phyloP scores from a whole-genome alignment of 2,888 invertebrate genomes.

The Drosophila ochracea region DNA sequence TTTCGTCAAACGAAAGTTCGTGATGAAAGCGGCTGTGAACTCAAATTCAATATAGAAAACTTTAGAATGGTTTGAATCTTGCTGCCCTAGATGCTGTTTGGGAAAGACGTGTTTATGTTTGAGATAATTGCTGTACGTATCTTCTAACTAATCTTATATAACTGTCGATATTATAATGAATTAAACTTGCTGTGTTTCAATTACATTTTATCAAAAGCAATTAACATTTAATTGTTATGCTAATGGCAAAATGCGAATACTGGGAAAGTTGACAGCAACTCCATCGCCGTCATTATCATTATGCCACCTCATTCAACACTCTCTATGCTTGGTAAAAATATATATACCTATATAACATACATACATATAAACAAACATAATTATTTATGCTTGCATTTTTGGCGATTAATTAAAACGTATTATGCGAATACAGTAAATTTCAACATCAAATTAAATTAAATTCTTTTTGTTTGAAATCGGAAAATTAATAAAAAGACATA shows the following conservation, averaged over 20 bases:
- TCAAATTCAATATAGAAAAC: constrained; percentile 25
- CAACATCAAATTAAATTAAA: background rate
- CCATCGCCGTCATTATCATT: constrained; percentile 23
- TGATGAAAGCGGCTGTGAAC: constrained; percentile 55
- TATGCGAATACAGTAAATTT: background rate
- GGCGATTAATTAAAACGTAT: background rate
- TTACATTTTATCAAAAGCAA: constrained; percentile 15
- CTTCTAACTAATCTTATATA: constrained; percentile 23
- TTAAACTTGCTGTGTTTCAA: constrained; percentile 5
- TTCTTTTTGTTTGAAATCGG: background rate
- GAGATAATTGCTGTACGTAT: background rate
- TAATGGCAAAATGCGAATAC: constrained; percentile 44
- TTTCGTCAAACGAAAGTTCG: constrained; percentile 68
- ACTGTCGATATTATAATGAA: background rate
- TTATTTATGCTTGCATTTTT: constrained; percentile 1
- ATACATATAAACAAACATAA: background rate
- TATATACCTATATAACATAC: background rate
- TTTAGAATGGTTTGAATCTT: background rate
- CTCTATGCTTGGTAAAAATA: constrained; percentile 3
- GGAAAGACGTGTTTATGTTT: background rate
- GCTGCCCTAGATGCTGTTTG: background rate
- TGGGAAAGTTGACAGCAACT: constrained; percentile 64
- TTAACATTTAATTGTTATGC: constrained; percentile 62
- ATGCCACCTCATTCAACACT: constrained; percentile 28
- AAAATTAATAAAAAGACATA: background rate